Conservation (phyloP, 2,888 invertebrate species). For the Panzeria rudis region DNA sequence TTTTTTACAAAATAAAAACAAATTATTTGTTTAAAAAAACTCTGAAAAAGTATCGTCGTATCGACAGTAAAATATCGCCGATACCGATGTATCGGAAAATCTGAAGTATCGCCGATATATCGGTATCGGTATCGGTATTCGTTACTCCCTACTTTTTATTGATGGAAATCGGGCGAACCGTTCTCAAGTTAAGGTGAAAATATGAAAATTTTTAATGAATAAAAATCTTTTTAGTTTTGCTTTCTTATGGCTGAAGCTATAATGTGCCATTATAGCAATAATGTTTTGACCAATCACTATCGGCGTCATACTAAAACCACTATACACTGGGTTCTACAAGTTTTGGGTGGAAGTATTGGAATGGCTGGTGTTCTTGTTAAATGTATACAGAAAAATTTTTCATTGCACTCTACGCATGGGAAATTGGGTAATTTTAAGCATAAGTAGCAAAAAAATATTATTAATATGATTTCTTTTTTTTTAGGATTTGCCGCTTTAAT, state of each 20-base stretch:
- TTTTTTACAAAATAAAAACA: too few relatives aligned
- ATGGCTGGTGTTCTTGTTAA: conserved; percentile 79
- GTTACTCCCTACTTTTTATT: too few relatives aligned
- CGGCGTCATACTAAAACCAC: conserved; percentile 80
- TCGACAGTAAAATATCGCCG: too few relatives aligned
- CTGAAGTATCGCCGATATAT: too few relatives aligned
- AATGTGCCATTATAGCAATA: conserved; percentile 80
- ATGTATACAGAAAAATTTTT: conserved; percentile 78
- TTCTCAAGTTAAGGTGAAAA: too few relatives aligned
- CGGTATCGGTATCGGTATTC: too few relatives aligned
- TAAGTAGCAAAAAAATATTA: not conserved
- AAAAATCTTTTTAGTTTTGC: conserved; percentile 76
- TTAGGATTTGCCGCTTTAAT: conserved; percentile 80
- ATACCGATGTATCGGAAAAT: too few relatives aligned
- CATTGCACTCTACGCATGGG: conserved; percentile 78
- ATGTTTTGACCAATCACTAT: conserved; percentile 78
- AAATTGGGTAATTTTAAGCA: conserved; percentile 76
- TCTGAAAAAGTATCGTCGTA: too few relatives aligned
- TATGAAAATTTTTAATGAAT: not conserved
- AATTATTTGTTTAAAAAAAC: too few relatives aligned
- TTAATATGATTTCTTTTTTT: not conserved
- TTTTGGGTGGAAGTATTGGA: conserved; percentile 79
- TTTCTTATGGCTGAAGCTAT: conserved; percentile 82
- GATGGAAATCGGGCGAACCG: too few relatives aligned
- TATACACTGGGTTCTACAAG: conserved; percentile 81